Base-by-base conservation (phyloP, 2,797 vertebrate genomes). In the Meda fulgida region DNA sequence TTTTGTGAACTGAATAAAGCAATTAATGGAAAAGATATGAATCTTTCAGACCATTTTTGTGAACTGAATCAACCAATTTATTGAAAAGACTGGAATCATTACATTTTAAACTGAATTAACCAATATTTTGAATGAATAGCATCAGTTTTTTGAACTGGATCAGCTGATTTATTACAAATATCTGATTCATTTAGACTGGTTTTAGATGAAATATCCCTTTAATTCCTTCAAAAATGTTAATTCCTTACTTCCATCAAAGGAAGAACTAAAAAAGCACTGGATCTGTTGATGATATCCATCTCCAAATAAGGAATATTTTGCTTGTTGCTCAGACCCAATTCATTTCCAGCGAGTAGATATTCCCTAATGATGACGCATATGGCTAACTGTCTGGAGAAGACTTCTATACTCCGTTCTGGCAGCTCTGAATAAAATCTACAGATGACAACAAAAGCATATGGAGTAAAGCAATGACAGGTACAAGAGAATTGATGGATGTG, bases 401-500 rank as follows among this genome's bases (percentile, higher is more conserved):
- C 60, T 69, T 19, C 73, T 63, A 55, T 83, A 67, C 46, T 34
- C 16, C 3, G 10, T 77, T 77, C 36, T 73, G 85, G 81, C 82
- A 80, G 83, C 83, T 85, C 77, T 43, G 48, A 81, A 82, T 77
- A 83, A 83, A 83, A 79, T 85, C 46, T 80, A 75, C 66, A 84
- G 84, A 88, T 88, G 80, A 85, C 78, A 79, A 86, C 67, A 80
- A 58, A 84, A 79, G 82, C 72, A 48, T 34, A 83, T 19, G 71
- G 58, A 81, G 78, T 34, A 70, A 31, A 73, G 36, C 75, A 58
- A 29, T 83, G 87, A 87, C 88, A 88, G 82, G 58, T 88, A 85
- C 81, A 85, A 85, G 84, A 86, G 80, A 79, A 86, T 79, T 87
- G 86, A 89, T 86, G 85, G 87, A 89, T 89, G 85, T 80, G 79